A percentile compares a stretch with the other conserved stretches of the same genome.
Conservation (phyloP, 2,797 vertebrate species). For the Siniperca undulata region DNA sequence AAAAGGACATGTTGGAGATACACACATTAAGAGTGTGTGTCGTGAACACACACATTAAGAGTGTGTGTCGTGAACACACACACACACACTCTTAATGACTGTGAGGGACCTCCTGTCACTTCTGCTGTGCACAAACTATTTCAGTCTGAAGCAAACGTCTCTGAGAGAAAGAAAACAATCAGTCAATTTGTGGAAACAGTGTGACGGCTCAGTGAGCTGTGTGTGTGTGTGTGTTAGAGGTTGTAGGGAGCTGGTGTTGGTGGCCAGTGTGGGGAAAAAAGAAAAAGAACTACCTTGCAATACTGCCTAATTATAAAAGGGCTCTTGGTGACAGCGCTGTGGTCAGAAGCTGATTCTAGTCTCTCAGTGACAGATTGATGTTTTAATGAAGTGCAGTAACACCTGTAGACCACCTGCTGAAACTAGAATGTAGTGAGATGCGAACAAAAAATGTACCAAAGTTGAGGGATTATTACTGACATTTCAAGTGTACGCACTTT, state of each 20-base stretch:
- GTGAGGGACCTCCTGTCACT: slow-evolving; percentile 45
- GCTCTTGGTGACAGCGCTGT: not conserved
- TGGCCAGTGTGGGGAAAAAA: not conserved
- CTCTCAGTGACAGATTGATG: not conserved
- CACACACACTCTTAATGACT: slow-evolving; percentile 2
- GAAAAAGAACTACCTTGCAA: not conserved
- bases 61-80: not conserved
- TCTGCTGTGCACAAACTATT: slow-evolving; percentile 55
- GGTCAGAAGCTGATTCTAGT: not conserved
- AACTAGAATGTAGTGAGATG: not conserved
- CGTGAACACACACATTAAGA: no score
- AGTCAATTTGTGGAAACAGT: slow-evolving; percentile 38
- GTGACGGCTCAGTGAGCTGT: slow-evolving; percentile 5
- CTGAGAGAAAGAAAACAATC: slow-evolving; percentile 47
- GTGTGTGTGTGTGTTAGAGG: slow-evolving; percentile 19
- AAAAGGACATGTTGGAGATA: not conserved
- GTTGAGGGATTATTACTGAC: not conserved
- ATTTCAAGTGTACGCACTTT: not conserved
- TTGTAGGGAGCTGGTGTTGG: not conserved
- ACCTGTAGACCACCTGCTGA: not conserved
- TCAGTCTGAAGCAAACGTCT: slow-evolving; percentile 50
- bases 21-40: no score
- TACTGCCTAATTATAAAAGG: slow-evolving; percentile 1
- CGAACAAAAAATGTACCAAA: not conserved
- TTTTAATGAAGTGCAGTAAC: not conserved